Evolutionary conservation across 2,113 vertebrate genomes (phyloP).

Genomic region (Alethe diademata): DNA sequence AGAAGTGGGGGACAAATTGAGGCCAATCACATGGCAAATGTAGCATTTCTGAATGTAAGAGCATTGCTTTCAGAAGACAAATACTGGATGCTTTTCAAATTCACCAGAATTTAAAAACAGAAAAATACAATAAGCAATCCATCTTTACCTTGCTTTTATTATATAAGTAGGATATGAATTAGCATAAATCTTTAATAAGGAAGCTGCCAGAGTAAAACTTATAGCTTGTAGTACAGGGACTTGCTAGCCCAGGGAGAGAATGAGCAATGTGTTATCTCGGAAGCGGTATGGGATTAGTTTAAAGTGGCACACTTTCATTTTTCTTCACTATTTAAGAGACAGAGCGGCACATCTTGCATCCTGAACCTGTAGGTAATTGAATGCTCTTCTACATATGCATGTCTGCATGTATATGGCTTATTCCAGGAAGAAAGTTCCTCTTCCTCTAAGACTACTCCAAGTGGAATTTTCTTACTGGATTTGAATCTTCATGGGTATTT

Average conservation of each 20-base stretch:
- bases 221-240: not conserved
- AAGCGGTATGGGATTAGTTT: not conserved
- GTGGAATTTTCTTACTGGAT: not conserved
- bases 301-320: not conserved
- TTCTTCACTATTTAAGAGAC: not conserved
- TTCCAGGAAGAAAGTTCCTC: not conserved
- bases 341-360: not conserved
- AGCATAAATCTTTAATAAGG: conserved; percentile 17
- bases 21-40: not conserved
- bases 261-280: not conserved
- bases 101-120: not conserved
- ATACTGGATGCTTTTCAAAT: not conserved
- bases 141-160: not conserved
- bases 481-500: not conserved
- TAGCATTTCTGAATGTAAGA: not conserved
- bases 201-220: not conserved
- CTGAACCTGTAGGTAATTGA: not conserved
- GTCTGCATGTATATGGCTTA: not conserved
- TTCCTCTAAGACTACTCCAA: not conserved
- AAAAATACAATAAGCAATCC: not conserved
- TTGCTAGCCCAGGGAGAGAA: not conserved
- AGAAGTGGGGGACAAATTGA: not conserved
- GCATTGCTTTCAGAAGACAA: not conserved
- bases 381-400: not conserved
- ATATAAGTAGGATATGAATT: not conserved